phyloP scores from a whole-genome alignment of 2,113 vertebrate species.

The Ranitomeya imitator region DNA sequence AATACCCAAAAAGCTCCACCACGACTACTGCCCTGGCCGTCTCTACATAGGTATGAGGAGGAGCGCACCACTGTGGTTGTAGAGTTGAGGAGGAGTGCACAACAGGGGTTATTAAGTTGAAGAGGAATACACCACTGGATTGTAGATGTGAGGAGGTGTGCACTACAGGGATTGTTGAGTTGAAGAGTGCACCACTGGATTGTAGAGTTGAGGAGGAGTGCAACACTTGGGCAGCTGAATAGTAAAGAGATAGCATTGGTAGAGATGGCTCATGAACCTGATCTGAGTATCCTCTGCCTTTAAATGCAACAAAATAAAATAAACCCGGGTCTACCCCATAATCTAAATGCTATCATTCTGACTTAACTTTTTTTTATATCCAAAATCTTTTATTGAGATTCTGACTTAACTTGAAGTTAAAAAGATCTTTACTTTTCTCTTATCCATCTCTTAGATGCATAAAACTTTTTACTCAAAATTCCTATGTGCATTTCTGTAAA shows the following conservation, averaged over 20 bases:
- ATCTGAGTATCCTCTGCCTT: neutral
- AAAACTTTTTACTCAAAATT: neutral
- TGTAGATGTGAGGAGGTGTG: neutral
- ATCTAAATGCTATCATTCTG: neutral
- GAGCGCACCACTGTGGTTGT: too few relatives aligned
- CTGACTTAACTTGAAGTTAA: neutral
- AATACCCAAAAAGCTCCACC: too few relatives aligned
- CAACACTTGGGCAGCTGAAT: too few relatives aligned
- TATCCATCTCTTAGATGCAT: neutral
- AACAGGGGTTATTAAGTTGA: too few relatives aligned
- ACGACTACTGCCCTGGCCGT: too few relatives aligned
- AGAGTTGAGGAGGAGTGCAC: too few relatives aligned
- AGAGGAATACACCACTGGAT: neutral
- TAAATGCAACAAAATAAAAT: neutral
- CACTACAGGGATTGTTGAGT: neutral
- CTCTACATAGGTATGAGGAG: too few relatives aligned
- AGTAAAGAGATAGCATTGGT: neutral
- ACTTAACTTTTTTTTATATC: too few relatives aligned
- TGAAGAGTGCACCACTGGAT: too few relatives aligned
- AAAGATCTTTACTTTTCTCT: neutral
- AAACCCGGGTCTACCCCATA: neutral
- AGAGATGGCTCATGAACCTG: neutral
- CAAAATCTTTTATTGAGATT: too few relatives aligned
- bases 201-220: neutral
- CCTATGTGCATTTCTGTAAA: neutral